Conservation (phyloP, 2,888 invertebrate genomes). For the Norana najaformis region DNA sequence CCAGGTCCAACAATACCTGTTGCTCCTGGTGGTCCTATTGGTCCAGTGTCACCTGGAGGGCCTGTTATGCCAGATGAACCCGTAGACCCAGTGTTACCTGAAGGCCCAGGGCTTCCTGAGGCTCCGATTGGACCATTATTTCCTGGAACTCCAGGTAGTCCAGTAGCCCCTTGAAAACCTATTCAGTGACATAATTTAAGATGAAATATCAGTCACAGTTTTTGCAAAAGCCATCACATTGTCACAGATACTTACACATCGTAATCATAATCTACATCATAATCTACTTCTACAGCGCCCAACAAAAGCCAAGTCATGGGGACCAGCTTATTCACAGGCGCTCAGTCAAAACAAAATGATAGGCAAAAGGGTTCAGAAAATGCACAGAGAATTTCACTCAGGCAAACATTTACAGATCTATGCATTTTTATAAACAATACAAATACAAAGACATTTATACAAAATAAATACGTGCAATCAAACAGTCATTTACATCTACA, state of each 20-base stretch:
- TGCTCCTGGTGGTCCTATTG: conserved; percentile 29
- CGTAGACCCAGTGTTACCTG: conserved; percentile 36
- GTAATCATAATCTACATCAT: too few relatives aligned
- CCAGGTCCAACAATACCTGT: conserved; percentile 14
- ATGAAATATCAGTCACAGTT: background rate
- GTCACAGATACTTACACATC: background rate
- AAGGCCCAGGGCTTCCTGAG: conserved; percentile 38
- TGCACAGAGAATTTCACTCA: too few relatives aligned
- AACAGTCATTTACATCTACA: too few relatives aligned
- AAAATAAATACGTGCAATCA: too few relatives aligned
- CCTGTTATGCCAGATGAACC: conserved; percentile 39
- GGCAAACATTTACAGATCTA: too few relatives aligned
- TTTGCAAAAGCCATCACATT: background rate
- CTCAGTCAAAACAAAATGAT: too few relatives aligned
- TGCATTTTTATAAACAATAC: background rate
- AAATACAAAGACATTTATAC: too few relatives aligned
- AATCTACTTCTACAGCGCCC: too few relatives aligned
- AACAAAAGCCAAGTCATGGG: too few relatives aligned
- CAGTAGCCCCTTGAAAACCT: conserved; percentile 35
- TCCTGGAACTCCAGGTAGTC: conserved; percentile 39
- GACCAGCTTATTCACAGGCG: too few relatives aligned
- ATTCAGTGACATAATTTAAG: background rate
- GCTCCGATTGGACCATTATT: conserved; percentile 72
- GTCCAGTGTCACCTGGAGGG: conserved; percentile 37
- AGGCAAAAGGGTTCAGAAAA: too few relatives aligned